phyloP scores from a whole-genome alignment of 2,113 vertebrate genomes.

The Meleagris gallopavo region DNA sequence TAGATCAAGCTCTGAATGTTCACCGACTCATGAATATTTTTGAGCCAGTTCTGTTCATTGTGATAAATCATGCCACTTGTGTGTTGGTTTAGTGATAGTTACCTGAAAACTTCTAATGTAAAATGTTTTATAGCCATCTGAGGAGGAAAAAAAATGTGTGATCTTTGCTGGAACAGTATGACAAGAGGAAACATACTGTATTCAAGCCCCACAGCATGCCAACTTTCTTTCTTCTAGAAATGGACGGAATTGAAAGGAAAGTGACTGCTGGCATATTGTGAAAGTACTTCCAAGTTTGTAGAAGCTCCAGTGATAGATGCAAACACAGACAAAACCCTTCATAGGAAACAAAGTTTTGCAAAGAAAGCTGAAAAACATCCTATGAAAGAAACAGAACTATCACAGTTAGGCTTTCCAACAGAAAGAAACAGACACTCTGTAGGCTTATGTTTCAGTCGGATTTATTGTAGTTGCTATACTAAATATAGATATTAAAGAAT shows the following conservation, averaged over 20 bases:
- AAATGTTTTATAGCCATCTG: constrained; percentile 61
- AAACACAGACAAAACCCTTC: constrained; percentile 64
- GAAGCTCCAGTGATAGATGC: constrained; percentile 58
- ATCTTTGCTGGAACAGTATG: constrained; percentile 66
- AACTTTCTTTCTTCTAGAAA: constrained; percentile 69
- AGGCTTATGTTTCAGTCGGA: constrained; percentile 28
- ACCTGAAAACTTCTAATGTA: constrained; percentile 62
- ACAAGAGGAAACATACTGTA: constrained; percentile 63
- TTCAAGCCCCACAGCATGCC: constrained; percentile 31
- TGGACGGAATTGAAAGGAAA: constrained; percentile 71
- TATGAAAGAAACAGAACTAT: constrained; percentile 42
- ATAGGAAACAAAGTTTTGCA: constrained; percentile 45
- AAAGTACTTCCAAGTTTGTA: constrained; percentile 64
- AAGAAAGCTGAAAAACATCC: constrained; percentile 43
- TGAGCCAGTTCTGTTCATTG: constrained; percentile 25
- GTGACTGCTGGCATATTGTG: constrained; percentile 62
- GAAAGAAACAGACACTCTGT: constrained; percentile 37
- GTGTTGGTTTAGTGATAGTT: constrained; percentile 48
- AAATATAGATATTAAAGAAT: constrained; percentile 53
- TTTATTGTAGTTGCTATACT: constrained; percentile 47
- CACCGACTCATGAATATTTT: constrained; percentile 38
- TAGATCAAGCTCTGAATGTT: constrained; percentile 59
- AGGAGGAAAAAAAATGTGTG: constrained; percentile 4
- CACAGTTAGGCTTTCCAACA: constrained; percentile 27
- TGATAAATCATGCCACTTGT: constrained; percentile 24